Conservation (phyloP, 2,113 vertebrate genomes). For the Pseudorhombus dupliciocellatus region DNA sequence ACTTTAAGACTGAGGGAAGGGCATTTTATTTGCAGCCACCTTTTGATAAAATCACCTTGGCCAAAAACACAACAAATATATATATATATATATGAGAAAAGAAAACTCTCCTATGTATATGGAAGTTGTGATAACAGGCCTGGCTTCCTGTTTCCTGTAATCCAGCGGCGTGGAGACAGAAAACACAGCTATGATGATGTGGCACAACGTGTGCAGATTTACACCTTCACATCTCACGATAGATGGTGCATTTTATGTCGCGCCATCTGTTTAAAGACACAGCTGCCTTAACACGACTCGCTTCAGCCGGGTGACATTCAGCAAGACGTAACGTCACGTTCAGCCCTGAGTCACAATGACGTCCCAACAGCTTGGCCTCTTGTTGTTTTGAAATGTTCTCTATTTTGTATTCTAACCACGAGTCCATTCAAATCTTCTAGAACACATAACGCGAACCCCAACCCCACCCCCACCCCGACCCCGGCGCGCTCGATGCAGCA, state of each 20-base stretch:
- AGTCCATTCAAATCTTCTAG: constrained; percentile 37
- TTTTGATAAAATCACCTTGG: too few relatives aligned
- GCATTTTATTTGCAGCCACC: too few relatives aligned
- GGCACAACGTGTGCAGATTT: constrained; percentile 14
- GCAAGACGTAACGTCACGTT: too few relatives aligned
- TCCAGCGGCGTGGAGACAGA: not conserved
- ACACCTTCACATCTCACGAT: constrained; percentile 4
- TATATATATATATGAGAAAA: not conserved
- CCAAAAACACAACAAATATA: not conserved
- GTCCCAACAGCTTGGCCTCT: not conserved
- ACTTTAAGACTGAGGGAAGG: too few relatives aligned
- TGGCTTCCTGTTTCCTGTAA: not conserved
- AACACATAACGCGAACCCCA: constrained; percentile 9
- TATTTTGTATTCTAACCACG: constrained; percentile 21
- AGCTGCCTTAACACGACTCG: not conserved
- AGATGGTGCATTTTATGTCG: constrained; percentile 16
- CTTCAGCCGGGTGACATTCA: constrained; percentile 20
- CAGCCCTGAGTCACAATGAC: constrained; percentile 3
- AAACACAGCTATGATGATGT: not conserved
- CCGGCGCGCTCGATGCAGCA: constrained; percentile 37
- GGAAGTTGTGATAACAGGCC: not conserved
- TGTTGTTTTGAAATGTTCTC: constrained; percentile 9
- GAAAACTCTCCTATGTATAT: not conserved
- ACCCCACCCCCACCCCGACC: too few relatives aligned
- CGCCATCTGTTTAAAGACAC: constrained; percentile 37